Percentiles rank a stretch among this genome's conserved stretches.
These are phyloP conservation scores for Allacma fusca DNA, from an alignment of 2,888 invertebrate species.

Conservation along the genomic window DNA sequence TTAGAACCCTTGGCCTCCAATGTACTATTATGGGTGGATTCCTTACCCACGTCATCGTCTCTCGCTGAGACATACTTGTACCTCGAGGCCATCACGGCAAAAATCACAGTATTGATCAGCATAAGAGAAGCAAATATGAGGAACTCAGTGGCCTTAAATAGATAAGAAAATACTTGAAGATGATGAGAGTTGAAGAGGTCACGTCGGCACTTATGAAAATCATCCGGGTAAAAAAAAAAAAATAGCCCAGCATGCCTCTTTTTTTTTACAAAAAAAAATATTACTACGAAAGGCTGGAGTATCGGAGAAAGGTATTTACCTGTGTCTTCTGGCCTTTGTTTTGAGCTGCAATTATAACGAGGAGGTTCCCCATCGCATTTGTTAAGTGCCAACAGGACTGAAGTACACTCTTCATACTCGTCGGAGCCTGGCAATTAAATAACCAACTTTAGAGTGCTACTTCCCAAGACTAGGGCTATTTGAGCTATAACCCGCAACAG, in stretches of 20 bases:
- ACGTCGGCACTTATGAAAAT: no score
- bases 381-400: conserved; percentile 86
- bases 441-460: conserved; percentile 23
- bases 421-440: conserved; percentile 72
- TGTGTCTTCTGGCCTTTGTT: conserved; percentile 65
- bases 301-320: conserved; percentile 24
- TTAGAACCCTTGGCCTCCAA: background rate
- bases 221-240: no score
- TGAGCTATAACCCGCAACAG: no score
- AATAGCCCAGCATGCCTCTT: background rate
- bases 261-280: no score
- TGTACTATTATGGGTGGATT: background rate
- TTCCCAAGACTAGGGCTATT: no score
- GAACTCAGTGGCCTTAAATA: conserved; percentile 82
- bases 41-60: conserved; percentile 10
- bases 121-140: conserved; percentile 86
- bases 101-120: conserved; percentile 82
- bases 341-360: conserved; percentile 86
- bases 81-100: conserved; percentile 78
- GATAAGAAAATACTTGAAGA: conserved; percentile 42
- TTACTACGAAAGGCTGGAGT: no score
- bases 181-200: no score
- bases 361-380: conserved; percentile 77
- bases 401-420: conserved; percentile 83
- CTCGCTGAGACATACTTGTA: conserved; percentile 73